Base-by-base conservation (phyloP, 1,140 invertebrate species). In the Diploscapter pachys region DNA sequence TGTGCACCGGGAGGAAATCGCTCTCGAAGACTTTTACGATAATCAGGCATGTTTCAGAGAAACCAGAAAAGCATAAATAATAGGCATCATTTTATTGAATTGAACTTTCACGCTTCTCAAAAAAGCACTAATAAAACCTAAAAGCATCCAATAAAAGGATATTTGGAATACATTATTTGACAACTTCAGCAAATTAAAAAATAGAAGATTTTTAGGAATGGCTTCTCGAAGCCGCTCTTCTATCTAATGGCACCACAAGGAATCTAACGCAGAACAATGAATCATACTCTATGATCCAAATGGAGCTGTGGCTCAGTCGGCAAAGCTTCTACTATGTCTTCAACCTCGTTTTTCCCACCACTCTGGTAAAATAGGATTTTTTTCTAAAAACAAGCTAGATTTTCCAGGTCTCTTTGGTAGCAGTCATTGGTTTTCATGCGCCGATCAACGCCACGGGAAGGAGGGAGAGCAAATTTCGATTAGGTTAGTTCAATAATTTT, bases 261-360 rank as follows among this genome's bases (percentile, higher is more conserved):
- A 85, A 85, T 72, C 55, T 82, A 13, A 65, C 74, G 53, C 65
- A 53, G 5, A 57, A 65, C 4, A 85, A 84, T 69, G 83, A 84
- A 72, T 75, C 83, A 4, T 84, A 81, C 57, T 84, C 83, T 2
- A 81, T 82, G 75, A 80, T 83, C 31, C 57, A 72, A n/a, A 83
- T 84, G 76, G 67, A 73, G 31, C 56, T 84, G n/a, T 52, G 78
- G 8, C 55, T 84, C 4, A 69, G 79, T 50, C 52, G 83, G 65
- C 84, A 85, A 64, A 83, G 82, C 13, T 84, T 84, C 65, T 84
- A 84, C 69, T 84, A 84, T 67, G 82, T 84, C 13, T 84, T 84
- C 72, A 84, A 84, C 75, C 69, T 84, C 31, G 84, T 84, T 6
- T 84, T 84, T 72, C 83, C 83, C 5, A 84, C 83, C 54, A 84